Conservation (phyloP, 2,797 vertebrate genomes). For the Monodelphis domestica region DNA sequence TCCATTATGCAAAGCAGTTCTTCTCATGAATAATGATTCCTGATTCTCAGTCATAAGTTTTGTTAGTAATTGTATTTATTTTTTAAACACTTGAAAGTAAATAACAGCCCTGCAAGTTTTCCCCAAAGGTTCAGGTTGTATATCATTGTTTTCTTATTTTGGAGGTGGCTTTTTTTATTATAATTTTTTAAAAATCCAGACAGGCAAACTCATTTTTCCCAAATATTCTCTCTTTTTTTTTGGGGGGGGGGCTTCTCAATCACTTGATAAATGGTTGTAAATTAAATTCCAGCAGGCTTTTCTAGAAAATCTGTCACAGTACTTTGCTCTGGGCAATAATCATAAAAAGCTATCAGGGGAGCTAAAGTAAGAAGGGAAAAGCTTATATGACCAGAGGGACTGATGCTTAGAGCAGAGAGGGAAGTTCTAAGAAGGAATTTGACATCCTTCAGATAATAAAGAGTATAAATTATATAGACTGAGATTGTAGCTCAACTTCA, state of each 20-base stretch:
- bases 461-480: neutral
- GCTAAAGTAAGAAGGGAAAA: neutral
- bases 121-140: neutral
- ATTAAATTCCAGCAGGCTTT: neutral
- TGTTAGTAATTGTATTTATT: neutral
- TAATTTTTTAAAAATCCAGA: neutral
- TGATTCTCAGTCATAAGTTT: neutral
- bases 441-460: neutral
- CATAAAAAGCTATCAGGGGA: neutral
- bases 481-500: neutral
- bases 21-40: neutral
- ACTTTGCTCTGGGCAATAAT: neutral
- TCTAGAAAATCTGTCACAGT: neutral
- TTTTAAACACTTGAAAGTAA: slow-evolving; percentile 13
- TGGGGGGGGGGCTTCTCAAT: neutral
- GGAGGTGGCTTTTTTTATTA: neutral
- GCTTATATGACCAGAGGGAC: neutral
- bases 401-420: neutral
- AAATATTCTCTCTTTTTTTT: neutral
- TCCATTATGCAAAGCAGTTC: neutral
- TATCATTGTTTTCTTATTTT: neutral
- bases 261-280: neutral
- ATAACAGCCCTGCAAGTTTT: neutral
- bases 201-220: neutral
- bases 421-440: neutral